A percentile compares a stretch with the other conserved stretches of the same genome.
Conservation (phyloP, 2,888 invertebrate species). For the Eretmocerus hayati region DNA sequence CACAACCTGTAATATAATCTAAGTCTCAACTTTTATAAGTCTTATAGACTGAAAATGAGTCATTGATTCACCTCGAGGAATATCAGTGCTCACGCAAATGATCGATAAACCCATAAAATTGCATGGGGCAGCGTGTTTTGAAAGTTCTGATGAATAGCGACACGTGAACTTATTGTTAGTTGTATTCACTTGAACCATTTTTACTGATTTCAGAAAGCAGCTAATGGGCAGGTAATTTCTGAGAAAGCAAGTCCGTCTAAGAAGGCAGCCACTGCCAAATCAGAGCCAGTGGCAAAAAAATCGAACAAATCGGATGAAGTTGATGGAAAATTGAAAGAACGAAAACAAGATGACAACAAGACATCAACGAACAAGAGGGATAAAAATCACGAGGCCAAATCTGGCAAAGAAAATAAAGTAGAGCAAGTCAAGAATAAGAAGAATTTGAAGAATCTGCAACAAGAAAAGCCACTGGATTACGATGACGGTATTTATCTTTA, state of each 20-base stretch:
- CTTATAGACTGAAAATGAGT: no score
- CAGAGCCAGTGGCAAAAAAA: conserved; percentile 52
- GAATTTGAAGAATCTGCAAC: conserved; percentile 52
- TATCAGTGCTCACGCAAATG: no score
- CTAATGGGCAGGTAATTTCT: conserved; percentile 56
- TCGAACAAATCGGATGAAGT: conserved; percentile 41
- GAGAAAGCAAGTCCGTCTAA: conserved; percentile 55
- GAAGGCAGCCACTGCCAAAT: conserved; percentile 45
- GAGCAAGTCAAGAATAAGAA: conserved; percentile 57
- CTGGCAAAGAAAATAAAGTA: conserved; percentile 49
- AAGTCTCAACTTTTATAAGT: no score
- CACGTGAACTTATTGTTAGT: no score
- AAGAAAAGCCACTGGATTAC: conserved; percentile 64
- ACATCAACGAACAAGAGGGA: conserved; percentile 37
- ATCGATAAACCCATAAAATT: no score
- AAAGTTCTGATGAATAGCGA: no score
- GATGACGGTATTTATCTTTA: conserved; percentile 54
- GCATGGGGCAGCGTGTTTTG: no score
- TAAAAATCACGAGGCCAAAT: conserved; percentile 34
- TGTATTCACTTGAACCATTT: conserved; percentile 19
- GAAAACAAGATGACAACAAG: conserved; percentile 52
- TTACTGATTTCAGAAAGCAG: conserved; percentile 53
- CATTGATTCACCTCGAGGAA: no score
- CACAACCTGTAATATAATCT: no score
- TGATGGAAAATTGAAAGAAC: conserved; percentile 48